Conservation (phyloP, 2,888 invertebrate species). For the Rotaria magnacalcarata region DNA sequence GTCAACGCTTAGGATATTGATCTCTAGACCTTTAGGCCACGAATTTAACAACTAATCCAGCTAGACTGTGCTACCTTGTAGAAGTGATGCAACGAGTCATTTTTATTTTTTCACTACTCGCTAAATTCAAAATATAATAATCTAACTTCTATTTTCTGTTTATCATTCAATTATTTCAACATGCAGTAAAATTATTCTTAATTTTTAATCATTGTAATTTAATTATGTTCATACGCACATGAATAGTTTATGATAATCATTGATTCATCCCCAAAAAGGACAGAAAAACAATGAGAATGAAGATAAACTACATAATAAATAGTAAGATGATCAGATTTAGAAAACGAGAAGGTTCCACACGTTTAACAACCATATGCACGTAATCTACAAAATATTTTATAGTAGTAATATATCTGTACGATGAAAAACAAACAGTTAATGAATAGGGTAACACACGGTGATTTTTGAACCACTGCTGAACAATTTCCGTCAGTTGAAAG, state of each 20-base stretch:
- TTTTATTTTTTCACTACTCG: too few species aligned
- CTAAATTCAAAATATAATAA: background rate
- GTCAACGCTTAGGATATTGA: background rate
- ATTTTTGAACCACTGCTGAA: background rate
- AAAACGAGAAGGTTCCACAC: background rate
- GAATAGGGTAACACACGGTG: background rate
- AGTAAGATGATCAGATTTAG: background rate
- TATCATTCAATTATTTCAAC: too few species aligned
- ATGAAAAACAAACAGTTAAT: background rate
- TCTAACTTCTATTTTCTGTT: too few species aligned
- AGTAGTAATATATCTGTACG: background rate
- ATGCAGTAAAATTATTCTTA: too few species aligned
- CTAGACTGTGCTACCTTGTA: background rate
- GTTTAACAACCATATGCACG: background rate
- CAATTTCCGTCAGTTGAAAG: background rate
- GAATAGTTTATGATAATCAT: slow-evolving; percentile 2
- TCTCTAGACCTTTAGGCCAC: background rate
- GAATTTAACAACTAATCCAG: background rate
- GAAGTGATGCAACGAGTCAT: background rate
- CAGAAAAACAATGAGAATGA: background rate
- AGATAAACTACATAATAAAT: background rate
- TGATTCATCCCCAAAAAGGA: background rate
- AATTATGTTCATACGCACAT: background rate
- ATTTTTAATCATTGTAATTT: background rate
- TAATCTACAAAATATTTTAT: background rate